Conservation (phyloP, 2,113 vertebrate genomes). For the human (Homo sapiens) region GRCh38 chr5:154304501-154305000, state of each 20-base stretch:
- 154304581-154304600: not conserved
- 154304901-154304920: not conserved
- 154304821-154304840: not conserved
- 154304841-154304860: not conserved
- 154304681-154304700: not conserved
- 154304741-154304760: not conserved
- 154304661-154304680: not conserved
- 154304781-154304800: not conserved
- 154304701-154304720: not conserved
- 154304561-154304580: not conserved
- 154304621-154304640: not conserved
- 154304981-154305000: not conserved
- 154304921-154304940: not conserved
- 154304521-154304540: not conserved
- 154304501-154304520: not conserved
- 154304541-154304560: not conserved
- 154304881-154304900: not conserved
- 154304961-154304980: not conserved
- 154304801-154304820: not conserved
- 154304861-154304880: not conserved
- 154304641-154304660: not conserved
- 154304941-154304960: not conserved
- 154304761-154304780: not conserved
- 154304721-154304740: not conserved
- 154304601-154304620: constrained; percentile 9